A percentile compares a stretch with the other conserved stretches of the same genome.
phyloP scores from a whole-genome alignment of 2,113 vertebrate species.

The Murina feae region DNA sequence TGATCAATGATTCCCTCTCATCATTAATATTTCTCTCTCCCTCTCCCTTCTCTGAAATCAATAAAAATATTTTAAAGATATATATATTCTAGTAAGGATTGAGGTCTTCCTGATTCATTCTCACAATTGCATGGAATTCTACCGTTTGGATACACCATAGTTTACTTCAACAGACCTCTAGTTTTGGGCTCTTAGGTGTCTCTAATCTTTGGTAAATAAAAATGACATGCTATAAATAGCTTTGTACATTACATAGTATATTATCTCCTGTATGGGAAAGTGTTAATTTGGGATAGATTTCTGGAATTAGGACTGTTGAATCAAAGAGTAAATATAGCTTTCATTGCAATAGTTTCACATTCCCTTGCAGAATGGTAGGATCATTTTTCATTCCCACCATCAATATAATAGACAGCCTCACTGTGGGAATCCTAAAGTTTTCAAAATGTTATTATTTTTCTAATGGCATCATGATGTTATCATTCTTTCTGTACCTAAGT shows the following conservation, averaged over 20 bases:
- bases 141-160: not conserved
- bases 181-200: not conserved
- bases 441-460: slow-evolving; percentile 13
- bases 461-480: not conserved
- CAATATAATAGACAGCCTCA: not conserved
- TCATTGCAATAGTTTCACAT: not conserved
- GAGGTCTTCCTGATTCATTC: not conserved
- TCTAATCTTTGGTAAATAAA: not conserved
- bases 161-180: not conserved
- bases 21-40: too few species aligned
- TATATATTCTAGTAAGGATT: too few species aligned
- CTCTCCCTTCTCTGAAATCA: too few species aligned
- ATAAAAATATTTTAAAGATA: too few species aligned
- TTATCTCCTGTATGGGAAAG: not conserved
- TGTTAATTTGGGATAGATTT: not conserved
- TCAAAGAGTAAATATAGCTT: not conserved
- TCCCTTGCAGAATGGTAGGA: not conserved
- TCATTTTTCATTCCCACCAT: not conserved
- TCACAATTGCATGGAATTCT: not conserved
- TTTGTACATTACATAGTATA: not conserved
- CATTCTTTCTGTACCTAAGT: not conserved
- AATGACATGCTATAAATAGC: not conserved
- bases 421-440: not conserved
- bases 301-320: not conserved
- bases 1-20: too few species aligned